Base-by-base conservation (phyloP, 2,113 vertebrate genomes). In the Baryphthengus martii region DNA sequence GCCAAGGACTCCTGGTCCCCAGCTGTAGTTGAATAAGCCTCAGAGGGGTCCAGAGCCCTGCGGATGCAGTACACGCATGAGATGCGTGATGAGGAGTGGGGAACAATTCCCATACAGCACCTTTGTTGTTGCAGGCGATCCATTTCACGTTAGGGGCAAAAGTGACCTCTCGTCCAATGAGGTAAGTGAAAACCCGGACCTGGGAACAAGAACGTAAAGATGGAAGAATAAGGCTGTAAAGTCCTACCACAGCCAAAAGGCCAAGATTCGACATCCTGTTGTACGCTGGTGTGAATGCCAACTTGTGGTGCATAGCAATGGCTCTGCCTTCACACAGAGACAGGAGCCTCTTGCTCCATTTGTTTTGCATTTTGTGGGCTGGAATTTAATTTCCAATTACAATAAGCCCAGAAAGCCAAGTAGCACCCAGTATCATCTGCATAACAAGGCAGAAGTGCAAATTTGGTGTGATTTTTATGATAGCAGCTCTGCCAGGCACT, bases 51-150 rank as follows among this genome's bases (percentile, higher is more conserved):
- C 53, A 68, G 71, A 44, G 13, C 40, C 40, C 9, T 0, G 1
- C 26, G 73, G 33, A 10, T 47, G 72, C 17, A 40, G 45, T 11
- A 52, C n/a, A 4, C 0, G 1, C 4, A 12, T 24, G 44, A 28
- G 1, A 1, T 3, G 16, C 0, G 13, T 6, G 63, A 15, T 13
- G 24, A 29, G 8, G 9, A 1, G 0, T 3, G 53, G 44, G 44
- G 63, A 58, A 37, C 7, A 9, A 0, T 23, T 78, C 26, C 17
- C n/a, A 17, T 90, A 97, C n/a, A 6, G 42, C 67, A 99, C 99
- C 99, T 98, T 99, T 99, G 94, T 99, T 99, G 96, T 99, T 99
- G 97, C 99, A 99, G 31, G 99, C 99, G 1, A 99, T 99, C 99
- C 99, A 99, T 91, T 99, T 99, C 72, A 99, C 97, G 2, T 98